These are phyloP conservation scores for Pipistrellus kuhlii DNA, from an alignment of 2,797 vertebrate genomes.

Conservation along the genomic window DNA sequence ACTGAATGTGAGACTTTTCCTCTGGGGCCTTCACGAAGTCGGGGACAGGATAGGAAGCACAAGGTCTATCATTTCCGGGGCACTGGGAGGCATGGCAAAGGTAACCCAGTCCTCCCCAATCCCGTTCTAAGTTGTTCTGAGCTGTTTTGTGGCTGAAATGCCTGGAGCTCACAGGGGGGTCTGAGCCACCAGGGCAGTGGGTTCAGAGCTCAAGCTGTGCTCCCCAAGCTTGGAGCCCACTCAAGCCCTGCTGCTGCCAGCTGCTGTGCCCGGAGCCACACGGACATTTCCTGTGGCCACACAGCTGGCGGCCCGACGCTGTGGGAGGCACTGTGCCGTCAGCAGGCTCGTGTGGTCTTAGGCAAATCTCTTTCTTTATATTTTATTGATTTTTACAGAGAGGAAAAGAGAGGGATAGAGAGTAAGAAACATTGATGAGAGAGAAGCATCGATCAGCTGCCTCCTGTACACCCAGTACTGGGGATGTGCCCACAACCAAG, in stretches of 20 bases:
- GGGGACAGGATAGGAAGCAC: background rate
- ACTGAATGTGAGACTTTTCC: background rate
- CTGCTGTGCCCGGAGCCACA: background rate
- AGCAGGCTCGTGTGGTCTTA: background rate
- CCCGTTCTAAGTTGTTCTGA: background rate
- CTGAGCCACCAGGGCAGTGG: background rate
- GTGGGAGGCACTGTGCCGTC: background rate
- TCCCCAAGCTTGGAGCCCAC: background rate
- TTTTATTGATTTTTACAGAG: no score
- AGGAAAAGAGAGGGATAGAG: no score
- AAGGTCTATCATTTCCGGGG: background rate
- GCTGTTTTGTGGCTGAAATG: background rate
- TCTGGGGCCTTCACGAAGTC: background rate
- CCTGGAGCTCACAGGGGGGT: background rate
- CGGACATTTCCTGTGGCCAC: background rate
- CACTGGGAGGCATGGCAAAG: background rate
- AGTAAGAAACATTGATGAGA: no score
- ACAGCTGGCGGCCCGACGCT: fast-evolving
- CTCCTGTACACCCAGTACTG: no score
- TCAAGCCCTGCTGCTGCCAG: background rate
- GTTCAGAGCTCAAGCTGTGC: background rate
- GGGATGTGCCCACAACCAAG: no score
- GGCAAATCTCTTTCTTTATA: background rate
- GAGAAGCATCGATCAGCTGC: no score
- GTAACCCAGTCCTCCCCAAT: background rate